Conservation (phyloP, 1,140 invertebrate genomes). For the Drepana arcuata region DNA sequence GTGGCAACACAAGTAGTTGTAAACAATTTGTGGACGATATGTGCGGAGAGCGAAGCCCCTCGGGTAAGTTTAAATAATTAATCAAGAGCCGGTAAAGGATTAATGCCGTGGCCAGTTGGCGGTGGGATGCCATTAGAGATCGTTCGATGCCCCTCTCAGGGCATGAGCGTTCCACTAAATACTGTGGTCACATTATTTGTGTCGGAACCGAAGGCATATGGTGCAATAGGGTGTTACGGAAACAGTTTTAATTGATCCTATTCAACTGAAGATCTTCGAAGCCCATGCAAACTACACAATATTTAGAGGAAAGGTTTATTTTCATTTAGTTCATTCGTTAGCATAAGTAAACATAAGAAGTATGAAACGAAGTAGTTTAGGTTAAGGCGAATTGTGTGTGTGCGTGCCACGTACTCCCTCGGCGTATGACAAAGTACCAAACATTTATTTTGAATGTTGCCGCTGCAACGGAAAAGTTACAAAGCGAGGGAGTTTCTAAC, state of each 20-base stretch:
- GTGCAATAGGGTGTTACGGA: constrained; percentile 23
- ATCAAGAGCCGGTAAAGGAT: constrained; percentile 67
- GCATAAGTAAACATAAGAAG: too few relatives aligned
- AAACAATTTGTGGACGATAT: constrained; percentile 56
- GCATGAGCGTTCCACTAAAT: constrained; percentile 34
- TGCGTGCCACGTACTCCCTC: constrained; percentile 24
- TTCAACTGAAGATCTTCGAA: too few relatives aligned
- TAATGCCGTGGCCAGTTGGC: constrained; percentile 68
- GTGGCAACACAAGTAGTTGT: constrained; percentile 30
- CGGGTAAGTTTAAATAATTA: constrained; percentile 66
- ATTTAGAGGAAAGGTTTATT: too few relatives aligned
- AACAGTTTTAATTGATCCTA: constrained; percentile 30
- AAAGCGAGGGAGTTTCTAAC: constrained; percentile 35
- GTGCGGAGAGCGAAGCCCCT: constrained; percentile 25
- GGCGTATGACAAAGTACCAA: constrained; percentile 52
- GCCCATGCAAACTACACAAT: too few relatives aligned
- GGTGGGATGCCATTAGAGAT: constrained; percentile 64
- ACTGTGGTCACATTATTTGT: constrained; percentile 60
- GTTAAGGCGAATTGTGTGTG: too few relatives aligned
- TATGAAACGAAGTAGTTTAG: too few relatives aligned
- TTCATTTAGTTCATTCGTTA: too few relatives aligned
- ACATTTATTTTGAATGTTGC: constrained; percentile 68
- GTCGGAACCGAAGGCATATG: constrained; percentile 30
- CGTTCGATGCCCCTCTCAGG: constrained; percentile 50
- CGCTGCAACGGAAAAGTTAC: constrained; percentile 58